Evolutionary conservation across 2,888 invertebrate species (phyloP), one percentile per base, ranked within the genome.

Genomic region (Dermolepida albohirtum): DNA sequence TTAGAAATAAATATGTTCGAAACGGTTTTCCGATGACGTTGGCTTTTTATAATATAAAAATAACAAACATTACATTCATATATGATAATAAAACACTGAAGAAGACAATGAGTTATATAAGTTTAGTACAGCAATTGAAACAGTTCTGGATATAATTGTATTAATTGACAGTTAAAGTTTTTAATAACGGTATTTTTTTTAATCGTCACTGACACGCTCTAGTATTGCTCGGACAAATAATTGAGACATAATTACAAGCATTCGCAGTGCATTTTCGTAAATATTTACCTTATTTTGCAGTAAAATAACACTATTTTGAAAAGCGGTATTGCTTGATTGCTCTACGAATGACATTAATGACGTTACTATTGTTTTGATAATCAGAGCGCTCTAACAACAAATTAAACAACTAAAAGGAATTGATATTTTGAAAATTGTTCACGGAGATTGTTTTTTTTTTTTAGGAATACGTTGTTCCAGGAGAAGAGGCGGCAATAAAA

Each of bases 401-500:
- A 17, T 39, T 17, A 22, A 8, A 10, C 16, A 51, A 27, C 43
- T 59, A 51, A 29, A 27, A 39, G 22, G n/a, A n/a, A n/a, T n/a
- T n/a, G 40, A 14, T 11, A 39, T 41, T 47, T 34, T 59, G 1
- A 59, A 57, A 22, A 22, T 22, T 22, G 22, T 22, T n/a, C n/a
- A 22, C 4, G 1, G 22, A 22, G 2, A 22, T 22, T 22, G 22
- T 1, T 22, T 22, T 55, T 70, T 71, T 68, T 74, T 75, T 79
- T 64, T 72, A 86, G 86, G 86, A 86, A 72, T 82, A 84, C 77
- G 79, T 84, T 8, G 80, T 78, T 75, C 77, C 82, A 17, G 85
- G 85, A 6, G 81, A 87, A 71, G 85, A 86, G 70, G 82, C 85
- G 22, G 85, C 87, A 0, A 91, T 92, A 68, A 94, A 94, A 83